Percentiles rank a stretch among this genome's conserved stretches.
Conservation (phyloP, 2,113 vertebrate species). For the Donacobius atricapilla region DNA sequence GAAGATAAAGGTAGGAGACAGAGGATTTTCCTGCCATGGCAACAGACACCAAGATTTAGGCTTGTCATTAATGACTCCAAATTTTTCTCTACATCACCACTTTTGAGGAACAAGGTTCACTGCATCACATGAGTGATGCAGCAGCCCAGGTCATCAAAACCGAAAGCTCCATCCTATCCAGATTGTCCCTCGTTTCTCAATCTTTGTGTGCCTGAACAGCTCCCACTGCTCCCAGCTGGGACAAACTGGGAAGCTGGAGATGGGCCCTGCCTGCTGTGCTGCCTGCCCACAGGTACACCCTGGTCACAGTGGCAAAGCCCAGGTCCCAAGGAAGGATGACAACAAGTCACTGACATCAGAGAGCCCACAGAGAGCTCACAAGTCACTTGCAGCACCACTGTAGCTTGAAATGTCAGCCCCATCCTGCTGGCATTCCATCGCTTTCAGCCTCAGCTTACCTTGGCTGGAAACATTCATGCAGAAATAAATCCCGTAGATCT, state of each 20-base stretch:
- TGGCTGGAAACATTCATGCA: slow-evolving; percentile 94
- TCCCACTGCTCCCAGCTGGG: not conserved
- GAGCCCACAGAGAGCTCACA: not conserved
- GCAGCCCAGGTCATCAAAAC: not conserved
- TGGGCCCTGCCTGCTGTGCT: not conserved
- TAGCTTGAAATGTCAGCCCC: not conserved
- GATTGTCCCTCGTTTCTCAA: not conserved
- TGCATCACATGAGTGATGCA: not conserved
- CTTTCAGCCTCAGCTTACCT: slow-evolving; percentile 73
- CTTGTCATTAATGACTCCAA: not conserved
- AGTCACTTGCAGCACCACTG: not conserved
- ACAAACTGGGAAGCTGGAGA: not conserved
- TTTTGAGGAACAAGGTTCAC: not conserved
- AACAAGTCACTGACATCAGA: not conserved
- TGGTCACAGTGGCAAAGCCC: not conserved
- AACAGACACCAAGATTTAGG: not conserved
- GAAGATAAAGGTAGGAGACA: not conserved
- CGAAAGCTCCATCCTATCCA: not conserved
- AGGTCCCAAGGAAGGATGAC: not conserved
- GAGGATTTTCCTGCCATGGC: not conserved
- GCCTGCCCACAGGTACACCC: not conserved
- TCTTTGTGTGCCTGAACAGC: not conserved
- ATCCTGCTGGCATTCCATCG: not conserved
- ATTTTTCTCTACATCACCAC: not conserved
- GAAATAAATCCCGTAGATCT: slow-evolving; percentile 92